Conservation (phyloP, 2,888 invertebrate genomes). For the Harmothoe impar region DNA sequence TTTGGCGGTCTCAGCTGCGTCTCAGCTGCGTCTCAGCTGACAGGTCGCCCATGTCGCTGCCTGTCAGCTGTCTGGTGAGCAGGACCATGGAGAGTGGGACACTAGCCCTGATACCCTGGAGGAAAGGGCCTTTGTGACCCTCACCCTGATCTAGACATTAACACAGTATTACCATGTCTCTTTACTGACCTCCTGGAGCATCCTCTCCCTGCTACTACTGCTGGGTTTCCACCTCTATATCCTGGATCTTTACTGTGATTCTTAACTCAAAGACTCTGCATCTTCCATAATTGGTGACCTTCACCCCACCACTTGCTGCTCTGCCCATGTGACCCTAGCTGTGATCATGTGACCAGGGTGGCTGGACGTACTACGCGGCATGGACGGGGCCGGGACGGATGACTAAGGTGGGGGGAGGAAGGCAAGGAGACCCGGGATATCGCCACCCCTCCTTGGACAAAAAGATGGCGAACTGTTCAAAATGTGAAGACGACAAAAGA, state of each 20-base stretch:
- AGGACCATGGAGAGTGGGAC: neutral
- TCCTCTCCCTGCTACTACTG: neutral
- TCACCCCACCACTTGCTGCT: too few relatives aligned
- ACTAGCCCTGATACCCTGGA: neutral
- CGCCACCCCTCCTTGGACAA: neutral
- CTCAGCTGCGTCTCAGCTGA: neutral
- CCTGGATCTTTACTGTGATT: too few relatives aligned
- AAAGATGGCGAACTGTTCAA: slow-evolving; percentile 41
- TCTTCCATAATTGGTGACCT: too few relatives aligned
- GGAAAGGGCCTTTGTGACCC: neutral
- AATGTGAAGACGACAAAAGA: neutral
- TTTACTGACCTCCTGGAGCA: neutral
- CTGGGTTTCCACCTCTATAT: neutral
- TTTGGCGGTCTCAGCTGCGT: neutral
- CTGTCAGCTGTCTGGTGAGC: slow-evolving; percentile 19
- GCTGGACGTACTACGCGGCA: too few relatives aligned
- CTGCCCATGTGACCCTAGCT: too few relatives aligned
- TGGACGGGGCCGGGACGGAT: neutral
- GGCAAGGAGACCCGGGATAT: too few relatives aligned
- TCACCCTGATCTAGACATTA: neutral
- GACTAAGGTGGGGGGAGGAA: neutral
- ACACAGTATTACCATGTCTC: neutral
- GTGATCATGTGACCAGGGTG: too few relatives aligned
- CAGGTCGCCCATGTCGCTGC: neutral
- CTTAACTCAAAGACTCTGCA: too few relatives aligned